A percentile compares a stretch with the other conserved stretches of the same genome.
Evolutionary conservation across 2,888 invertebrate species (phyloP).

Genomic region (Mechanitis mazaeus): DNA sequence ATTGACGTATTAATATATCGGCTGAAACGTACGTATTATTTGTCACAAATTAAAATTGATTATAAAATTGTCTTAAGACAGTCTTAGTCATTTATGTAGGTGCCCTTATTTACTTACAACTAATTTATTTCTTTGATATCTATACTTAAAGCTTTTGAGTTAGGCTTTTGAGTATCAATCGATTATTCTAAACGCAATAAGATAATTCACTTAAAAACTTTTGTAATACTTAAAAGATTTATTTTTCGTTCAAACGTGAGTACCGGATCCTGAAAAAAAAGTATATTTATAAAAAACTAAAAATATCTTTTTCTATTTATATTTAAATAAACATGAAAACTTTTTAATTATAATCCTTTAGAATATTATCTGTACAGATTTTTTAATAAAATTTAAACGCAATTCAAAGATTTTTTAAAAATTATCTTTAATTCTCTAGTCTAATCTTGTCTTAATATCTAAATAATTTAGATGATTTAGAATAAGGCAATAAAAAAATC

Average conservation of each 20-base stretch:
- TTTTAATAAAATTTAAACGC: too few relatives aligned
- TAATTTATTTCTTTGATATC: conserved; percentile 60
- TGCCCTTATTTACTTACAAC: neutral
- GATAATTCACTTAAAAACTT: conserved; percentile 8
- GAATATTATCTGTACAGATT: too few relatives aligned
- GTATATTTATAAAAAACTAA: conserved; percentile 5
- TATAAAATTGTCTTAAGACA: conserved; percentile 5
- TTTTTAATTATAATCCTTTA: too few relatives aligned
- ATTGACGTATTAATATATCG: conserved; percentile 5
- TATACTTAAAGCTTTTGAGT: conserved; percentile 66
- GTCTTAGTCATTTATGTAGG: neutral
- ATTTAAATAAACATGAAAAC: too few relatives aligned
- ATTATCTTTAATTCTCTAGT: too few relatives aligned
- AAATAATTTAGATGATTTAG: conserved; percentile 1
- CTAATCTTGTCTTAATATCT: conserved; percentile 3
- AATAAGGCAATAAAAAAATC: too few relatives aligned
- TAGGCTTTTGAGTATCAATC: conserved; percentile 42
- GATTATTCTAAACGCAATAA: conserved; percentile 1
- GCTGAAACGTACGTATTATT: conserved; percentile 3
- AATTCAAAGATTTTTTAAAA: too few relatives aligned
- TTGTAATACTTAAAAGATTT: neutral
- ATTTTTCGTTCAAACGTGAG: conserved; percentile 49
- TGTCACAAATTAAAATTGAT: neutral
- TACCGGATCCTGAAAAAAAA: conserved; percentile 56
- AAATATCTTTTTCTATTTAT: neutral